Percentiles rank a stretch among this genome's conserved stretches.
Conservation (phyloP, 1,140 invertebrate genomes). For the Triops cancriformis region DNA sequence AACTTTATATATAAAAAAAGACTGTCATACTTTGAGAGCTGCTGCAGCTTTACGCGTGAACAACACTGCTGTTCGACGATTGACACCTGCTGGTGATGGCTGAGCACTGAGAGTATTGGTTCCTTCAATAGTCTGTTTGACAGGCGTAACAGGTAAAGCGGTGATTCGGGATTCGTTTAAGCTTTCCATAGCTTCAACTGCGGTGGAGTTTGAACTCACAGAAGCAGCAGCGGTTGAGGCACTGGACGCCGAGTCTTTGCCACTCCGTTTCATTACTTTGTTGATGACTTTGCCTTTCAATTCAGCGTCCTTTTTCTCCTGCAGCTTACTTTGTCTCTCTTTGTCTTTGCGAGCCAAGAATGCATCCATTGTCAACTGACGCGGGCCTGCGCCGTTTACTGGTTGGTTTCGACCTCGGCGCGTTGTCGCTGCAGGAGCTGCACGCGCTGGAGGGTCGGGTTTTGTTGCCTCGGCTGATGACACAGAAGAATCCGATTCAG, state of each 20-base stretch:
- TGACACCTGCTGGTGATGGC: conserved; percentile 52
- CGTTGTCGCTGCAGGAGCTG: background rate
- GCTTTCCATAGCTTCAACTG: conserved; percentile 3
- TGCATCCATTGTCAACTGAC: conserved; percentile 25
- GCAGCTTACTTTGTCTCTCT: background rate
- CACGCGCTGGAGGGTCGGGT: background rate
- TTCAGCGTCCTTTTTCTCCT: conserved; percentile 18
- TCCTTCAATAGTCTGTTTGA: conserved; percentile 25
- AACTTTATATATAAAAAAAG: background rate
- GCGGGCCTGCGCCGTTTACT: background rate
- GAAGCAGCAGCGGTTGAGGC: background rate
- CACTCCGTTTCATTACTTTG: conserved; percentile 25
- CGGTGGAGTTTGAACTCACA: background rate
- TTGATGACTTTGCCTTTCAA: conserved; percentile 15
- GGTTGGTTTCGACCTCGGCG: background rate
- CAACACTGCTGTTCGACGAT: conserved; percentile 70
- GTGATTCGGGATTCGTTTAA: background rate
- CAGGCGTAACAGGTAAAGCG: conserved; percentile 19
- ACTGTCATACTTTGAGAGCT: conserved; percentile 34
- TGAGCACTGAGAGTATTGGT: conserved; percentile 26
- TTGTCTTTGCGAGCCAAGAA: conserved; percentile 20
- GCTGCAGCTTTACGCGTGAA: conserved; percentile 63
- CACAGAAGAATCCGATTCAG: conserved; percentile 13
- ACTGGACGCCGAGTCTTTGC: background rate
- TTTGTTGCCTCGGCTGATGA: conserved; percentile 1